Conservation (phyloP, 2,888 invertebrate species). For the Lapara coniferarum region DNA sequence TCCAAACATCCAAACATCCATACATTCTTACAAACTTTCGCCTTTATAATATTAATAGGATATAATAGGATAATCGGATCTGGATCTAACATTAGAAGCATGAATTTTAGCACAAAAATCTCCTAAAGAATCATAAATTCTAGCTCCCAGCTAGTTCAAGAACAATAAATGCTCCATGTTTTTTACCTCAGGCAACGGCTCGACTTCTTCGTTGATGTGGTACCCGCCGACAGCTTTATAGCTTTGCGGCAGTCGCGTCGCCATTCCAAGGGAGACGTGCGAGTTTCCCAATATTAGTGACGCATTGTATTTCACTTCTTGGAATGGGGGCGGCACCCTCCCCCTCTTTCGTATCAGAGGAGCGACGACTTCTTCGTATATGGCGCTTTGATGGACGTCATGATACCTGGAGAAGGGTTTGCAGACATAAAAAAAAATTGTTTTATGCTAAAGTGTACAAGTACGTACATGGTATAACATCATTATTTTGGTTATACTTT, state of each 20-base stretch:
- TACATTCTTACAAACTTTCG: too few relatives aligned
- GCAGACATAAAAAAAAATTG: background rate
- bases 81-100: too few relatives aligned
- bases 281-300: constrained; percentile 35
- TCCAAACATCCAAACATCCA: too few relatives aligned
- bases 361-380: constrained; percentile 25
- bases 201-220: constrained; percentile 37
- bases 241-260: constrained; percentile 33
- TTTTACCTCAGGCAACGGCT: constrained; percentile 42
- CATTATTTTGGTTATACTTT: too few relatives aligned
- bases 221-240: constrained; percentile 41
- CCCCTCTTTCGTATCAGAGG: constrained; percentile 32
- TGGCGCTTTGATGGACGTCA: constrained; percentile 3
- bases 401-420: constrained; percentile 6
- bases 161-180: background rate
- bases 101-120: too few relatives aligned
- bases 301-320: constrained; percentile 33
- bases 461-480: too few relatives aligned
- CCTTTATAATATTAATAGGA: too few relatives aligned
- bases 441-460: background rate
- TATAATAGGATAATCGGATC: too few relatives aligned
- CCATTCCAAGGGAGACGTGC: constrained; percentile 31
- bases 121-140: too few relatives aligned
- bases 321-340: constrained; percentile 33
- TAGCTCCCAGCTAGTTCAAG: too few relatives aligned